These are phyloP conservation scores for Herminia tarsipennalis DNA, from an alignment of 2,888 invertebrate species.

Conservation along the genomic window DNA sequence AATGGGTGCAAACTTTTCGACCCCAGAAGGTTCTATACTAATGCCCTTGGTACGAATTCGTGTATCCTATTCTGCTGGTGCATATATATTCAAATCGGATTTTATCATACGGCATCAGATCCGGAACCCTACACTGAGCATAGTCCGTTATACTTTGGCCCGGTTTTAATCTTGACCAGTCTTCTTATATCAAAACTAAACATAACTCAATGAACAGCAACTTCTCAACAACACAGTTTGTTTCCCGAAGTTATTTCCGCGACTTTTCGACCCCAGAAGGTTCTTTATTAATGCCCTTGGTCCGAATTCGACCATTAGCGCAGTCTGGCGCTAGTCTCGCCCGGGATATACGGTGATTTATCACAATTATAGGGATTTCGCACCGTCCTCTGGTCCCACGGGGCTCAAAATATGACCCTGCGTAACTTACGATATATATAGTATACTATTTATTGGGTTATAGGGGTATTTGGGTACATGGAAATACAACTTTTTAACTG, in stretches of 20 bases:
- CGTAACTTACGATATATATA: slow-evolving; percentile 15
- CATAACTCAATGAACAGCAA: not conserved
- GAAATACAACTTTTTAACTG: too few relatives aligned
- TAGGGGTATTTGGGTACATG: not conserved
- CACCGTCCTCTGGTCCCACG: slow-evolving; percentile 28
- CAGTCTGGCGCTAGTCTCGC: slow-evolving; percentile 70
- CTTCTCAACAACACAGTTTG: slow-evolving; percentile 27
- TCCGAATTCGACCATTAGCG: slow-evolving; percentile 72
- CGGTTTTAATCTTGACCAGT: too few relatives aligned
- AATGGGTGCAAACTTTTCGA: too few relatives aligned
- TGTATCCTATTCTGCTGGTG: too few relatives aligned
- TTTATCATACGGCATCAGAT: too few relatives aligned
- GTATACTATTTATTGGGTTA: slow-evolving; percentile 6
- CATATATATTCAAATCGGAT: too few relatives aligned
- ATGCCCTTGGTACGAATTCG: too few relatives aligned
- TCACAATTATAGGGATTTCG: slow-evolving; percentile 76
- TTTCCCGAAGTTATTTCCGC: slow-evolving; percentile 33
- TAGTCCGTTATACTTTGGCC: too few relatives aligned
- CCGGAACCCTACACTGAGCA: too few relatives aligned
- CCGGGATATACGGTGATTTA: slow-evolving; percentile 72
- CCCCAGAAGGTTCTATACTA: too few relatives aligned
- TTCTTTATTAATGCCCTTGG: slow-evolving; percentile 63
- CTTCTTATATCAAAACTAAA: not conserved
- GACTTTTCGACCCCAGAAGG: slow-evolving; percentile 55
- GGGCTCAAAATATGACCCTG: slow-evolving; percentile 38